A percentile compares a stretch with the other conserved stretches of the same genome.
Evolutionary conservation across 2,113 vertebrate species (phyloP).

Genomic region (Geococcyx californianus): DNA sequence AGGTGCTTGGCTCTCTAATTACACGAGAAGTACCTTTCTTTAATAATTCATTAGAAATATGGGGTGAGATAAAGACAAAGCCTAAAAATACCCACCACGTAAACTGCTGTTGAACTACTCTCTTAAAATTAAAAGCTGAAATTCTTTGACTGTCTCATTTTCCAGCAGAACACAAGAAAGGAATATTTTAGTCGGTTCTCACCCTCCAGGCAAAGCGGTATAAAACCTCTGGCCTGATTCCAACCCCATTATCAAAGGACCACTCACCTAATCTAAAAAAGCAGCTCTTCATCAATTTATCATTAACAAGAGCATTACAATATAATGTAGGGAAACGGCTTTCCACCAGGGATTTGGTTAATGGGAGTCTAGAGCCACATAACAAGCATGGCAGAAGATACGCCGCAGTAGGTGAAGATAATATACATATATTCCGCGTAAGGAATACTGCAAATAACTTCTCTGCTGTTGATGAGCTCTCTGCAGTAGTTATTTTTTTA

Average conservation of each 20-base stretch:
- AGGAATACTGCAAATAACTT: constrained; percentile 60
- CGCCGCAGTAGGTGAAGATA: constrained; percentile 73
- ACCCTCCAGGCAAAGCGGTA: constrained; percentile 80
- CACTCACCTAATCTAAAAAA: constrained; percentile 87
- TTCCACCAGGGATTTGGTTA: constrained; percentile 82
- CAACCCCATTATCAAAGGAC: constrained; percentile 89
- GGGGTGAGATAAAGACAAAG: constrained; percentile 34
- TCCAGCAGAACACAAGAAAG: constrained; percentile 66
- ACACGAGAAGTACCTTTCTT: constrained; percentile 57
- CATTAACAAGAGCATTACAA: constrained; percentile 90
- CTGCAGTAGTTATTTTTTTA: constrained; percentile 6
- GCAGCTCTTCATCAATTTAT: constrained; percentile 92
- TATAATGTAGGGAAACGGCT: constrained; percentile 80
- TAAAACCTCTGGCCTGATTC: constrained; percentile 84
- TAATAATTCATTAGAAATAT: constrained; percentile 70
- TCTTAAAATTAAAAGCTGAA: constrained; percentile 73
- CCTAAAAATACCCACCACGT: constrained; percentile 56
- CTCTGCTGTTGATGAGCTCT: constrained; percentile 54
- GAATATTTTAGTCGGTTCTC: constrained; percentile 83
- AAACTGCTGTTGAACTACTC: constrained; percentile 32
- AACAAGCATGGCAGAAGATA: constrained; percentile 74
- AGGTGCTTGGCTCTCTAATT: constrained; percentile 66
- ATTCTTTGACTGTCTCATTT: constrained; percentile 68
- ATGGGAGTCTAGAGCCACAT: constrained; percentile 79
- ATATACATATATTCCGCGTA: constrained; percentile 62